Evolutionary conservation across 2,113 vertebrate genomes (phyloP), one percentile per base, ranked within the genome.

Genomic region (Megaleporinus macrocephalus): DNA sequence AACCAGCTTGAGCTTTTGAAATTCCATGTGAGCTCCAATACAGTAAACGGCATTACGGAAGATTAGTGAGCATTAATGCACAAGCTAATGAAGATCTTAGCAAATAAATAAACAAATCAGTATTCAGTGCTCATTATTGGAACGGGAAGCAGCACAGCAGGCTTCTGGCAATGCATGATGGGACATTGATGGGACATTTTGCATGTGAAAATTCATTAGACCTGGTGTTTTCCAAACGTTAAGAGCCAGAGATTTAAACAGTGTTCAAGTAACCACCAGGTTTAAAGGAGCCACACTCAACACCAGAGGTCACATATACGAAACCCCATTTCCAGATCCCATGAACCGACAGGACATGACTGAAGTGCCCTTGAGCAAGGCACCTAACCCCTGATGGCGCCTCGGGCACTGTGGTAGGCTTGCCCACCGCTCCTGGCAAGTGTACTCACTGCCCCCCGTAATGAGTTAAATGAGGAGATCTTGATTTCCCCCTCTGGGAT

Each of bases 1-100:
- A 70, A 24, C 26, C 20, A 41, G 65, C 65, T 41, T 36, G 33
- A 36, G 76, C 49, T 69, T 69, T 53, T 55, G 49, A 78, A 76
- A 62, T 47, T 62, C 16, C 18, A 41, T 33, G 65, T 69, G 65
- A 69, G 65, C 65, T 69, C 11, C 57, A n/a, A 24, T 70, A 24
- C 66, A 70, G 33, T 24, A 44, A 22, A 44, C 12, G 15, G 59
- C 30, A 41, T 41, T 20, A 57, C 26, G 22, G n/a, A 20, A 59
- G 1, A 79, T 29, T 57, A 44, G 0, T 13, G 15, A 61, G 11
- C 24, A 79, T 79, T 70, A 44, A 16, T 9, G 14, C 49, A 27
- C 20, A 26, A 41, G 24, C 24, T 29, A 27, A 44, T 70, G 11
- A 41, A 70, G 49, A 51, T 49, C 16, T n/a, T 69, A 26, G 20